Base-by-base conservation (phyloP, 1,140 invertebrate genomes). In the Leptonema lineaticorne region DNA sequence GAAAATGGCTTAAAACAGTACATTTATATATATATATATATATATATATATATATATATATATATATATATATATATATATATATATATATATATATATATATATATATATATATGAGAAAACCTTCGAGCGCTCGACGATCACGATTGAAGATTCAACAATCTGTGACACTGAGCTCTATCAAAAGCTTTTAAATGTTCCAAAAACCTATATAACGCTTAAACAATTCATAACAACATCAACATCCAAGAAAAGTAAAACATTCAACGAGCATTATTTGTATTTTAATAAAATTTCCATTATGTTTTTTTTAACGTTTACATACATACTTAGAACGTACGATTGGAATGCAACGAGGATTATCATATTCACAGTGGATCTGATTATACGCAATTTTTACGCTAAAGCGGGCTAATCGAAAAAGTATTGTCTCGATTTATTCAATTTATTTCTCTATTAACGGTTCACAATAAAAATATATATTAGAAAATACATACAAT, bases 341-440 rank as follows among this genome's bases (percentile, higher is more conserved):
- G 24, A 69, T 63, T 73, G 71, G 71, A 73, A 73, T 73, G 71
- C 71, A 69, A 73, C 62, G 67, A 68, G 65, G 68, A 66, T 48
- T 60, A 53, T 68, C 48, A 45, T 73, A 70, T 73, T 67, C 71
- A 73, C 66, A 73, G 57, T 62, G 68, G 71, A 71, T 60, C 27
- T 66, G 16, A 60, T 68, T 65, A 37, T 68, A 71, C 58, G 28
- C 46, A 70, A 60, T 41, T 50, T 27, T 59, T 59, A 62, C 48
- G 9, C 63, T 65, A 70, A 20, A 56, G 59, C 69, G 64, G 67
- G 48, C 33, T 59, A 72, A 28, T 45, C 14, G 24, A 62, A 45
- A 27, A 62, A 41, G 71, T 72, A 72, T 72, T 72, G 71, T 72
- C 71, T 63, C 68, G 64, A 65, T 60, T 69, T 72, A 63, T 41